Conservation (phyloP, 2,113 vertebrate genomes). For the Herpailurus yagouaroundi region DNA sequence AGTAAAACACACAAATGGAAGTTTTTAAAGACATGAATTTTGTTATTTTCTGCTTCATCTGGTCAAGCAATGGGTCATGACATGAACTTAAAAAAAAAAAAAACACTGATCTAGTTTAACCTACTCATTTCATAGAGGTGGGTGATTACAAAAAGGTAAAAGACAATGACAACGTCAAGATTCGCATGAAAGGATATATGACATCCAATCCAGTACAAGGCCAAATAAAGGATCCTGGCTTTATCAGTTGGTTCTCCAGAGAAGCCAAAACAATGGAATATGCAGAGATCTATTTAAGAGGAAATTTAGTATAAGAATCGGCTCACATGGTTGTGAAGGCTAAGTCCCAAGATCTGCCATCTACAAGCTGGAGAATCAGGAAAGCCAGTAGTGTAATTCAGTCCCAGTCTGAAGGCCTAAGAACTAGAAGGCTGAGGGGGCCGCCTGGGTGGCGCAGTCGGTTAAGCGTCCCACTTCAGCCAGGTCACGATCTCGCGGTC, state of each 20-base stretch:
- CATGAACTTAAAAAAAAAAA: neutral
- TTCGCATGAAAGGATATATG: neutral
- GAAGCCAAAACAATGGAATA: neutral
- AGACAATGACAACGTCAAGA: neutral
- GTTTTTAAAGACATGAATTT: neutral
- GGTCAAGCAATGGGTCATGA: neutral
- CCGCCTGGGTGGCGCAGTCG: too few relatives aligned
- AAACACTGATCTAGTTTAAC: neutral
- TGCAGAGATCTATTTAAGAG: neutral
- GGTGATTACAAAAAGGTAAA: neutral
- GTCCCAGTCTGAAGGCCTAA: neutral
- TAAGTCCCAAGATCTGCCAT: neutral
- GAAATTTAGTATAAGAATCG: neutral
- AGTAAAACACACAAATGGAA: neutral
- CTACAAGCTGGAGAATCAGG: neutral
- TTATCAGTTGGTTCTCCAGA: neutral
- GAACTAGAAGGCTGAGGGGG: neutral
- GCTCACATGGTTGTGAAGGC: neutral
- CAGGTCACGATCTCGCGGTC: too few relatives aligned
- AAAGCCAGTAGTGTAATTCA: neutral
- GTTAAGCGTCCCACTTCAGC: too few relatives aligned
- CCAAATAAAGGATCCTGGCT: neutral
- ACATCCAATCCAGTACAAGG: too few relatives aligned
- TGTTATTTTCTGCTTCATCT: slow-evolving; percentile 33
- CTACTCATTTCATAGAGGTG: neutral